Conservation (phyloP, 2,113 vertebrate genomes). For the Micromys minutus region DNA sequence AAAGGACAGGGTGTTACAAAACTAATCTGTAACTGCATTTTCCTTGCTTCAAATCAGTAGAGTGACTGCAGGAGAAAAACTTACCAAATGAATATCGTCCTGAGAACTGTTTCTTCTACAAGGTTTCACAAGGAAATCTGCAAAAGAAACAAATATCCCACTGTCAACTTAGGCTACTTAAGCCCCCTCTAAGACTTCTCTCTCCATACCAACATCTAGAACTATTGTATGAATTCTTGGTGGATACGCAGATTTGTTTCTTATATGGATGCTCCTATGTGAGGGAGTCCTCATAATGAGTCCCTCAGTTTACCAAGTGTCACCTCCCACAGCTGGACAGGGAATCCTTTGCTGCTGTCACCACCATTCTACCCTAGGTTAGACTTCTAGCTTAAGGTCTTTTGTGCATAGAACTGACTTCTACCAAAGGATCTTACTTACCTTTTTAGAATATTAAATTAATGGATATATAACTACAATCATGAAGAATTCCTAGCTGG, state of each 20-base stretch:
- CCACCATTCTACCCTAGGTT: background rate
- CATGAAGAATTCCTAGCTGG: background rate
- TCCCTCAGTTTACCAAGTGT: background rate
- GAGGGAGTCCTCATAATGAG: background rate
- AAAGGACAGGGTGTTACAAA: background rate
- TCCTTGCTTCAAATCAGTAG: slow-evolving; percentile 10
- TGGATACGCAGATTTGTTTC: background rate
- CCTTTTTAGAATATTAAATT: background rate
- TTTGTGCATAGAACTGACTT: background rate
- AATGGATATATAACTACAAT: background rate
- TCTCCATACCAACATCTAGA: slow-evolving; percentile 3
- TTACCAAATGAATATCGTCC: slow-evolving; percentile 80
- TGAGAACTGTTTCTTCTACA: slow-evolving; percentile 68
- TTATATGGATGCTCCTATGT: background rate
- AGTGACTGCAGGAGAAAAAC: background rate
- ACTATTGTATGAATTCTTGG: background rate
- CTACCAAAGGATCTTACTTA: background rate
- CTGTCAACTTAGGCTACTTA: slow-evolving; percentile 31
- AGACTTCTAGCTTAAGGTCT: background rate
- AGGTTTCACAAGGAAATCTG: slow-evolving; percentile 83
- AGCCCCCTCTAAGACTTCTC: background rate
- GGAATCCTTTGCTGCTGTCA: slow-evolving; percentile 1
- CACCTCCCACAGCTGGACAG: background rate
- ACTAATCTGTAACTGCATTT: slow-evolving; percentile 28
- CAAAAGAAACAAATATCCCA: slow-evolving; percentile 66